A percentile compares a stretch with the other conserved stretches of the same genome.
These are phyloP conservation scores for Pseudococcus longispinus DNA, from an alignment of 2,888 invertebrate species.

Conservation along the genomic window DNA sequence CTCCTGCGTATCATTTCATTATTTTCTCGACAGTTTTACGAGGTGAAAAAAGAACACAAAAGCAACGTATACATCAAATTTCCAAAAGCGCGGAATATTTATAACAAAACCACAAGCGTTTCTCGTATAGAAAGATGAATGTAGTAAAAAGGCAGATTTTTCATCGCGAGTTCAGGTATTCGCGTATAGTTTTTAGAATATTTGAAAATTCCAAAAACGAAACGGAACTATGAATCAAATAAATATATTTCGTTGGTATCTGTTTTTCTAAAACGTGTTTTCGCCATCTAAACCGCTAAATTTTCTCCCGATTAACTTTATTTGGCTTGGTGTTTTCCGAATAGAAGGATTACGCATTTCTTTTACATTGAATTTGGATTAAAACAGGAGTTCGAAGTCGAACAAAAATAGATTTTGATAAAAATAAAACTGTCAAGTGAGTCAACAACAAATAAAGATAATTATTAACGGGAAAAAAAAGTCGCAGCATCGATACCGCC, in stretches of 20 bases:
- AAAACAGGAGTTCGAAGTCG: no score
- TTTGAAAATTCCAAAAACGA: background rate
- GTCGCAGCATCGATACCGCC: no score
- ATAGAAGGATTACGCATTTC: no score
- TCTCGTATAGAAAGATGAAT: background rate
- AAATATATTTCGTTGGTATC: background rate
- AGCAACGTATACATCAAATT: background rate
- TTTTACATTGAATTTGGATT: no score
- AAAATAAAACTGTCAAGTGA: no score
- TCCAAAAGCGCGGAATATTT: background rate
- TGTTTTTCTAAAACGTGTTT: background rate
- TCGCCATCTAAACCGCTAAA: no score
- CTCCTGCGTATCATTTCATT: background rate
- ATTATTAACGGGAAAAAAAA: no score
- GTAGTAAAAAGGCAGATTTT: background rate
- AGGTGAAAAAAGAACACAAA: background rate
- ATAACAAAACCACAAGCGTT: background rate
- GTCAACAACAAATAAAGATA: no score
- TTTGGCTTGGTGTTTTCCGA: no score
- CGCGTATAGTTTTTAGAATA: background rate
- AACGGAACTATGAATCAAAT: background rate
- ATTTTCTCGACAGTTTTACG: background rate
- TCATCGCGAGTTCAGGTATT: background rate
- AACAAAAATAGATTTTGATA: no score
- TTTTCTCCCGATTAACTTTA: no score